Evolutionary conservation across 2,113 vertebrate genomes (phyloP).

Genomic region (Hassar affinis): DNA sequence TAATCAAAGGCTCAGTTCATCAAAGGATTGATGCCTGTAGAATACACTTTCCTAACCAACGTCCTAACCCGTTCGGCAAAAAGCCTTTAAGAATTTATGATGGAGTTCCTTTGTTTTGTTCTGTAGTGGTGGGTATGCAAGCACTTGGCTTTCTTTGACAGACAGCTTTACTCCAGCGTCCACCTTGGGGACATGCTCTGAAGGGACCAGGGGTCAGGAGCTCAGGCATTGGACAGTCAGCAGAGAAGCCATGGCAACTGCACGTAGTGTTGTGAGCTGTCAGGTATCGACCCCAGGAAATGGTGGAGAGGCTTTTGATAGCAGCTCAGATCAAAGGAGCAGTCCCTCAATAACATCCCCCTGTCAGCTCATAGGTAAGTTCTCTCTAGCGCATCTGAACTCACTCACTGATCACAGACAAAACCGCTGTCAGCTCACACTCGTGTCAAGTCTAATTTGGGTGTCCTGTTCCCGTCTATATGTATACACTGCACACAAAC

Average conservation of each 20-base stretch:
- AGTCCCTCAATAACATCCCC: constrained; percentile 48
- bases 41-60: neutral
- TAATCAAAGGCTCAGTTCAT: constrained; percentile 1
- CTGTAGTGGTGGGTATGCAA: neutral
- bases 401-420: constrained; percentile 48
- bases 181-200: constrained; percentile 29
- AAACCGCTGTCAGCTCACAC: constrained; percentile 44
- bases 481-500: neutral
- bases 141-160: constrained; percentile 16
- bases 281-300: constrained; percentile 50
- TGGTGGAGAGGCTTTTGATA: constrained; percentile 39
- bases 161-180: constrained; percentile 11
- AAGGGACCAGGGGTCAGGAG: constrained; percentile 45
- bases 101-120: neutral
- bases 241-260: constrained; percentile 55
- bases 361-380: constrained; percentile 45
- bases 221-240: constrained; percentile 42
- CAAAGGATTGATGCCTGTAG: neutral
- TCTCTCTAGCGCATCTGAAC: constrained; percentile 38
- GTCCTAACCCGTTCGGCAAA: neutral
- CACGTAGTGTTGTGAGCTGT: constrained; percentile 49
- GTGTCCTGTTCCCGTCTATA: neutral
- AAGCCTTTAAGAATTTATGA: neutral
- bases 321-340: constrained; percentile 48
- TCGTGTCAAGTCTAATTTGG: constrained; percentile 45